These are phyloP conservation scores for Todus mexicanus DNA, from an alignment of 2,797 vertebrate genomes.

Conservation along the genomic window DNA sequence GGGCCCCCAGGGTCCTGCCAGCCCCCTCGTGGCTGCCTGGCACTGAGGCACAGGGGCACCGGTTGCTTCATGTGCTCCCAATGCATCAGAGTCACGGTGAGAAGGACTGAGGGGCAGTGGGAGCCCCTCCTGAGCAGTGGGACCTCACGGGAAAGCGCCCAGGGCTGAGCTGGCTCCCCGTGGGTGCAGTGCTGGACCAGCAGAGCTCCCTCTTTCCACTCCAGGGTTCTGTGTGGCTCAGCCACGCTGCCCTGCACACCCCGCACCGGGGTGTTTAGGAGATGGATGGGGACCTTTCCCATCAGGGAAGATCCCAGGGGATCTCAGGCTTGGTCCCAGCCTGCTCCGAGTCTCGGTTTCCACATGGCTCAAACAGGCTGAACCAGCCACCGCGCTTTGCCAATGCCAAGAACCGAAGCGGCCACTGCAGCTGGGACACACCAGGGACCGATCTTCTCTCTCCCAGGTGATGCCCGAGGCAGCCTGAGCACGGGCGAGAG, in stretches of 20 bases:
- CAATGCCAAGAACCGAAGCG: accelerated
- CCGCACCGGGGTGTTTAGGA: neutral
- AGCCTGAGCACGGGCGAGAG: neutral
- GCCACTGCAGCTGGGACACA: neutral
- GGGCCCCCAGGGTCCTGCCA: neutral
- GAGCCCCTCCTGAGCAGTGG: neutral
- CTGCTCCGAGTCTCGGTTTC: neutral
- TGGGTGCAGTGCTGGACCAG: neutral
- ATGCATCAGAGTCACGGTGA: neutral
- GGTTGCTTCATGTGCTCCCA: neutral
- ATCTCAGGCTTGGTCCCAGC: neutral
- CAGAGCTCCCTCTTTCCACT: neutral
- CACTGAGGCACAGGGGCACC: neutral
- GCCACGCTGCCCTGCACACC: neutral
- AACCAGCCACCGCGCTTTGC: accelerated
- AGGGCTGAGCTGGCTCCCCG: neutral
- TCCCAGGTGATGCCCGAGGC: neutral
- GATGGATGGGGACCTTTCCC: neutral
- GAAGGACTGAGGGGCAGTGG: neutral
- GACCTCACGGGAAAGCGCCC: neutral
- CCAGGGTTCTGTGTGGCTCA: neutral
- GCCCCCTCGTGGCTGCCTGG: neutral
- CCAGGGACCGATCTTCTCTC: neutral
- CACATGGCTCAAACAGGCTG: neutral
- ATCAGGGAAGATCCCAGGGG: too few species aligned